Conservation (phyloP, 2,797 vertebrate genomes). For the Danionella dracula region DNA sequence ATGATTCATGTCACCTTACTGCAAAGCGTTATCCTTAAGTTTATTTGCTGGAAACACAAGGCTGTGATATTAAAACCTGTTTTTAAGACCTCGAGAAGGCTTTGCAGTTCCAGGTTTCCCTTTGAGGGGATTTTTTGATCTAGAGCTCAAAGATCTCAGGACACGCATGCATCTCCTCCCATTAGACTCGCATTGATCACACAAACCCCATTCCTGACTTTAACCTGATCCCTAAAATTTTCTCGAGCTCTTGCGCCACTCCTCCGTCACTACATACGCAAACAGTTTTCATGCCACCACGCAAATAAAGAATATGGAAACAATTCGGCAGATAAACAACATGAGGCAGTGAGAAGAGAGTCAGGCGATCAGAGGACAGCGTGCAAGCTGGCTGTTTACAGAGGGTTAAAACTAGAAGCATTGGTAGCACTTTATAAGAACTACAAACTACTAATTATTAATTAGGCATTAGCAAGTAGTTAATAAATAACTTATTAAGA, state of each 20-base stretch:
- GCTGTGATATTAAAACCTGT: no score
- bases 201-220: not conserved
- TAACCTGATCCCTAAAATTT: conserved; percentile 6
- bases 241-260: not conserved
- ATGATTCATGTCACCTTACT: no score
- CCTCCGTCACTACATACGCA: not conserved
- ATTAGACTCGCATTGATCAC: conserved; percentile 12
- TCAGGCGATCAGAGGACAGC: not conserved
- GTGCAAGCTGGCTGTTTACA: not conserved
- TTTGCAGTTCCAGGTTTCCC: no score
- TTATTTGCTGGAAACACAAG: no score
- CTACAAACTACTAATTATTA: no score
- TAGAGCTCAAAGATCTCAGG: conserved; percentile 1
- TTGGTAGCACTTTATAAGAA: no score
- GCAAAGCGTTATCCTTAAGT: no score
- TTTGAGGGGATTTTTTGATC: not conserved
- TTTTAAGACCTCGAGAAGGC: not conserved
- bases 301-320: conserved; percentile 2
- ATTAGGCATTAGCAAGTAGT: no score
- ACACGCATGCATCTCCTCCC: not conserved
- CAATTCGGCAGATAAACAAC: conserved; percentile 19
- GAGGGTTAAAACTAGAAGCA: not conserved
- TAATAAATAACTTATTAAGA: no score
- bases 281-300: not conserved
- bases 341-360: not conserved